A percentile compares a stretch with the other conserved stretches of the same genome.
Conservation (phyloP, 2,888 invertebrate genomes). For the Spilarctia lutea region DNA sequence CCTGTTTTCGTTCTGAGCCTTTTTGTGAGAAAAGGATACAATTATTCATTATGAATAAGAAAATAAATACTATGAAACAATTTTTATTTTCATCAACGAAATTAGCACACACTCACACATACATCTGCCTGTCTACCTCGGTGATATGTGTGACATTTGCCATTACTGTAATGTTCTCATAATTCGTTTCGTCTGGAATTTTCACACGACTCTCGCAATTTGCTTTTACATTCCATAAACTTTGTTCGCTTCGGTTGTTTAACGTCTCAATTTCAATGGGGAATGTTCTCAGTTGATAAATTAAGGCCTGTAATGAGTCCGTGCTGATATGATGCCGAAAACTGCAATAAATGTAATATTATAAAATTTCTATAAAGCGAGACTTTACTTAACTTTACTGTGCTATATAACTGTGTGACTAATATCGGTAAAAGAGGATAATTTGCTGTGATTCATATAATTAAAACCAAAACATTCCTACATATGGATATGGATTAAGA, state of each 20-base stretch:
- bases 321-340: neutral
- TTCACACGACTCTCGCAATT: slow-evolving; percentile 14
- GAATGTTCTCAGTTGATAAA: slow-evolving; percentile 14
- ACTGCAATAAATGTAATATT: neutral
- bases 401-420: neutral
- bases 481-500: no score
- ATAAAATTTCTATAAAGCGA: neutral
- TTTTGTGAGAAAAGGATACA: no score
- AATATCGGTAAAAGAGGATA: neutral
- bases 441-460: neutral
- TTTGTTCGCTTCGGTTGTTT: slow-evolving; percentile 15
- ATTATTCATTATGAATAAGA: no score
- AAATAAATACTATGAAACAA: no score
- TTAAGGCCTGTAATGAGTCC: slow-evolving; percentile 1
- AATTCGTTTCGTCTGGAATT: slow-evolving; percentile 13
- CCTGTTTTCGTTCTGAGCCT: no score
- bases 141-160: slow-evolving; percentile 13
- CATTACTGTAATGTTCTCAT: slow-evolving; percentile 12
- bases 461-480: neutral
- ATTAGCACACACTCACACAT: neutral
- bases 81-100: neutral
- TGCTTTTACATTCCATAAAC: slow-evolving; percentile 19
- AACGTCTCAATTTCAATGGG: slow-evolving; percentile 21
- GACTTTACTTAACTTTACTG: neutral
- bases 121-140: neutral